phyloP scores from a whole-genome alignment of 2,113 vertebrate species.

The Melanostigma gelatinosum region DNA sequence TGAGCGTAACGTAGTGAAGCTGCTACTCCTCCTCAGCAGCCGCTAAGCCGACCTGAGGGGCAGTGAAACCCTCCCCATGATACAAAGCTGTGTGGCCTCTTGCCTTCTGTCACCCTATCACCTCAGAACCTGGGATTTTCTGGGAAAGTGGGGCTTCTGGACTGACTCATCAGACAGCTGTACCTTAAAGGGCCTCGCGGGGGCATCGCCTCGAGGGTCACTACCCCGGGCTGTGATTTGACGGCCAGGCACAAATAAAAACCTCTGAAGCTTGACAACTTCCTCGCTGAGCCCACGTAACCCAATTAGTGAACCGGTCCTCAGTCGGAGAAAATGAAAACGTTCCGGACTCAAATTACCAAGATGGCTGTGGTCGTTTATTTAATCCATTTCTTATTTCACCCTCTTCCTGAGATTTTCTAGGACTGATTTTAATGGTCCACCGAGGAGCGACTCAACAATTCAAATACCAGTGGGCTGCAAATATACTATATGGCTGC shows the following conservation, averaged over 20 bases:
- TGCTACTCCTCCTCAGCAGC: slow-evolving; percentile 45
- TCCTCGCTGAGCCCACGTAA: slow-evolving; percentile 75
- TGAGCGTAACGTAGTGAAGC: slow-evolving; percentile 20
- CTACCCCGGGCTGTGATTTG: slow-evolving; percentile 60
- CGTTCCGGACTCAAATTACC: slow-evolving; percentile 72
- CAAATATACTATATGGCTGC: slow-evolving; percentile 37
- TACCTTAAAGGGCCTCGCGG: slow-evolving; percentile 78
- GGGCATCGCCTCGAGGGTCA: slow-evolving; percentile 73
- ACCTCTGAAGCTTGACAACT: slow-evolving; percentile 80
- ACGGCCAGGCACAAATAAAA: slow-evolving; percentile 76
- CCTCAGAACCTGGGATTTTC: slow-evolving; percentile 65
- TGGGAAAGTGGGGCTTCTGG: slow-evolving; percentile 70
- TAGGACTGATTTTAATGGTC: slow-evolving; percentile 63
- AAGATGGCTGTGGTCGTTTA: slow-evolving; percentile 66
- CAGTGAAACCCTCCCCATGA: slow-evolving; percentile 60
- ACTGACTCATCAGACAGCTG: slow-evolving; percentile 77
- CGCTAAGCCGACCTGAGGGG: slow-evolving; percentile 50
- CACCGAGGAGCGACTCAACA: slow-evolving; percentile 64
- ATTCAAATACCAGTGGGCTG: slow-evolving; percentile 39
- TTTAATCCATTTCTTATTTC: slow-evolving; percentile 73
- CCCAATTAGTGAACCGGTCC: slow-evolving; percentile 77
- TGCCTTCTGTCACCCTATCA: slow-evolving; percentile 69
- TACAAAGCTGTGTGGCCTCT: slow-evolving; percentile 67
- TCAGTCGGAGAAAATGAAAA: slow-evolving; percentile 76
- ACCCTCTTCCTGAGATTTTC: slow-evolving; percentile 62